Base-by-base conservation (phyloP, 2,797 vertebrate species). In the Eulemur mongoz region DNA sequence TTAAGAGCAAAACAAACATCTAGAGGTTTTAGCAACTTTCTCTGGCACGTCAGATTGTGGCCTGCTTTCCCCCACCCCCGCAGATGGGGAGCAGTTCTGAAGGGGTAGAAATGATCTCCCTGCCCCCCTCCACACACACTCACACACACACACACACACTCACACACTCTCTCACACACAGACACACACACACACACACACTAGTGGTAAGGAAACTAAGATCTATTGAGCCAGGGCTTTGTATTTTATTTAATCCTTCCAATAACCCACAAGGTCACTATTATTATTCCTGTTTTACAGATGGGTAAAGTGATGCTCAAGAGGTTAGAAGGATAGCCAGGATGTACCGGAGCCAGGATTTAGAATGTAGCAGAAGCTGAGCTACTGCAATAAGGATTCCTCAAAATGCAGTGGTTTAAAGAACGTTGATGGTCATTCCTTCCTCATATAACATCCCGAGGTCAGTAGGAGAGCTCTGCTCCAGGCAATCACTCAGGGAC, bases 1-100 rank as follows among this genome's bases (percentile, higher is more conserved):
- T 80, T 80, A 70, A 96, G 76, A 82, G 73, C 70, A 65, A 91
- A 88, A 89, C 61, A 96, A 72, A 73, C 27, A 72, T 20, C 54
- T 30, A 45, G 57, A 61, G 14, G 11, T 35, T 93, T 95, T 90
- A 92, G 63, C 82, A 88, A 30, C 81, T 89, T 93, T 85, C 40
- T 52, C 32, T 48, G 75, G 35, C 17, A 3, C n/a, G 23, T 73
- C 61, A 85, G 76, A 69, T 52, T 52, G 54, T 89, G 40, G 73
- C 13, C 67, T 95, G 59, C 65, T 89, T 95, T 83, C 52, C 48
- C 40, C 11, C 4, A 80, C 11, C 59, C 52, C 40, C 9, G 50
- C 32, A 65, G 67, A 52, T 2, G 50, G 65, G 54, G 65, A 76
- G 15, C 65, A 81, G 13, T n/a, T 80, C 27, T 61, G 25, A n/a